phyloP scores from a whole-genome alignment of 2,888 invertebrate genomes.

The Glyphotaelius pellucidus region DNA sequence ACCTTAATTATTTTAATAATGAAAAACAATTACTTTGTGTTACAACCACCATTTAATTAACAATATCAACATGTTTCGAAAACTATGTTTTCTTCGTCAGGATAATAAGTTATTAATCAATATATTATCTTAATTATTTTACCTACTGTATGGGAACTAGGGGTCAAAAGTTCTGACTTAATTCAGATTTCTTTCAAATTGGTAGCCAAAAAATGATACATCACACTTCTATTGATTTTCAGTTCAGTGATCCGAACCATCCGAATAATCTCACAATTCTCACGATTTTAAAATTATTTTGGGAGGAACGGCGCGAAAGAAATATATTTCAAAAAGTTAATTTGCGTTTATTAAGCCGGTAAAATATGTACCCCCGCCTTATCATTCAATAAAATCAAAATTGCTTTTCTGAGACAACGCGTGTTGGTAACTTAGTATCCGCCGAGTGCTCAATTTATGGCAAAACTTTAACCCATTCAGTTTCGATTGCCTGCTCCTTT shows the following conservation, averaged over 20 bases:
- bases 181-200: no score
- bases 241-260: background rate
- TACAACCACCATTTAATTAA: no score
- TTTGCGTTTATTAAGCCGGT: background rate
- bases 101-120: no score
- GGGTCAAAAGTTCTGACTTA: no score
- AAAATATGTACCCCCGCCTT: slow-evolving; percentile 1
- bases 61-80: no score
- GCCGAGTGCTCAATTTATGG: slow-evolving; percentile 34
- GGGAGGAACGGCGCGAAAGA: background rate
- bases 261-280: background rate
- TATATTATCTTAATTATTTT: no score
- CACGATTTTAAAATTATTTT: background rate
- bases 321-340: background rate
- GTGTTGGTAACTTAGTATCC: slow-evolving; percentile 23
- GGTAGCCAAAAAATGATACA: no score
- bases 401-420: background rate
- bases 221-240: no score
- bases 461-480: slow-evolving; percentile 36
- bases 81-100: no score
- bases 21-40: no score
- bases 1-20: no score
- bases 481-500: slow-evolving; percentile 39
- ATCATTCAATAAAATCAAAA: slow-evolving; percentile 20
- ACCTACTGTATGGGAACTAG: no score